Evolutionary conservation across 92 coral and sea anemone species (phyloP).

Genomic region (Actinernus sp.): DNA sequence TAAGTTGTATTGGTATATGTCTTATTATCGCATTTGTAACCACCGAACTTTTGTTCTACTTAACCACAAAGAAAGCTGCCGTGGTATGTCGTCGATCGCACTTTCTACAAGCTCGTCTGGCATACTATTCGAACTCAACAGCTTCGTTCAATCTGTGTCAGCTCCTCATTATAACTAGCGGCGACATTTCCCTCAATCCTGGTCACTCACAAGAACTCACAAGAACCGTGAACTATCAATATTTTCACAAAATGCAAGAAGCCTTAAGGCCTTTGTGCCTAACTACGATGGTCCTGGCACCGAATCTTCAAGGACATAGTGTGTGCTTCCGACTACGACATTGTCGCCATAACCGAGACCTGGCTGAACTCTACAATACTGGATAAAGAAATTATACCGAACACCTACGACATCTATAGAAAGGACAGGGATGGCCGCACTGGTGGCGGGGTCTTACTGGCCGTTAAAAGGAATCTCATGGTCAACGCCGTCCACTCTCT

Average conservation of each 20-base stretch:
- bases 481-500: not conserved
- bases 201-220: not conserved
- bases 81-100: no score
- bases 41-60: no score
- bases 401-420: not conserved
- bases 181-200: not conserved
- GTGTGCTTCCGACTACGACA: not conserved
- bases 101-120: no score
- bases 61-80: no score
- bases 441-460: not conserved
- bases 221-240: not conserved
- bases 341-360: not conserved
- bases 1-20: no score
- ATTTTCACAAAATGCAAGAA: not conserved
- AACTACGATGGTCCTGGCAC: not conserved
- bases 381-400: not conserved
- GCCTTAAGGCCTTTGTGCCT: not conserved
- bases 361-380: not conserved
- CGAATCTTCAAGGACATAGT: conserved; percentile 5
- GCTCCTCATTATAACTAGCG: not conserved
- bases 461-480: not conserved
- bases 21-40: no score
- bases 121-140: no score
- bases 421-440: not conserved
- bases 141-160: not conserved